Evolutionary conservation across 2,888 invertebrate genomes (phyloP).

Genomic region (Limenitis arthemis): DNA sequence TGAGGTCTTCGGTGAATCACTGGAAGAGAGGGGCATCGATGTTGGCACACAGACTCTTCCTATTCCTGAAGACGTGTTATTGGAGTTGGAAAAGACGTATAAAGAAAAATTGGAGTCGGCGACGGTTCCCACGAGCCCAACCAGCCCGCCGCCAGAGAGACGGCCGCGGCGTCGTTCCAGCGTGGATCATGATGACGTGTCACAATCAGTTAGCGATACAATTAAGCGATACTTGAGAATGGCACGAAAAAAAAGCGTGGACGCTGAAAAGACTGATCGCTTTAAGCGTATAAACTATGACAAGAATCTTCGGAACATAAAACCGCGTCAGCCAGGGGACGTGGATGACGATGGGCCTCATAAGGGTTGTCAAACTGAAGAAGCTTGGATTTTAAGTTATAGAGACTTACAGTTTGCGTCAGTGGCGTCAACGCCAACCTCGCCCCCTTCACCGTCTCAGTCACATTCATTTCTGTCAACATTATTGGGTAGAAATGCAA

Average conservation of each 20-base stretch:
- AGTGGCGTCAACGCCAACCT: slow-evolving; percentile 60
- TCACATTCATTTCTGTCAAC: slow-evolving; percentile 60
- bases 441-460: slow-evolving; percentile 65
- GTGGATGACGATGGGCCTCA: slow-evolving; percentile 84
- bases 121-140: slow-evolving; percentile 55
- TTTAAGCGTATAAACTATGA: slow-evolving; percentile 93
- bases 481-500: slow-evolving; percentile 50
- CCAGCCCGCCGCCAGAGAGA: slow-evolving; percentile 52
- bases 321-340: slow-evolving; percentile 81
- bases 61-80: slow-evolving; percentile 69
- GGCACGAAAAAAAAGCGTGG: slow-evolving; percentile 90
- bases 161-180: slow-evolving; percentile 78
- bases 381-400: slow-evolving; percentile 78
- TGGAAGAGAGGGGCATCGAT: slow-evolving; percentile 67
- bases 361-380: slow-evolving; percentile 85
- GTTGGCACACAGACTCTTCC: slow-evolving; percentile 75
- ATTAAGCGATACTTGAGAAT: slow-evolving; percentile 89
- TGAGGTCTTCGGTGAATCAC: slow-evolving; percentile 75
- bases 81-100: slow-evolving; percentile 62
- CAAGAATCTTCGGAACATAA: slow-evolving; percentile 86
- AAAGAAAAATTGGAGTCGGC: slow-evolving; percentile 55
- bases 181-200: slow-evolving; percentile 87
- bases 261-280: slow-evolving; percentile 83
- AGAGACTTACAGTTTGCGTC: slow-evolving; percentile 52
- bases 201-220: slow-evolving; percentile 89